These are phyloP conservation scores for Lypha dubia DNA, from an alignment of 2,888 invertebrate species.

Conservation along the genomic window DNA sequence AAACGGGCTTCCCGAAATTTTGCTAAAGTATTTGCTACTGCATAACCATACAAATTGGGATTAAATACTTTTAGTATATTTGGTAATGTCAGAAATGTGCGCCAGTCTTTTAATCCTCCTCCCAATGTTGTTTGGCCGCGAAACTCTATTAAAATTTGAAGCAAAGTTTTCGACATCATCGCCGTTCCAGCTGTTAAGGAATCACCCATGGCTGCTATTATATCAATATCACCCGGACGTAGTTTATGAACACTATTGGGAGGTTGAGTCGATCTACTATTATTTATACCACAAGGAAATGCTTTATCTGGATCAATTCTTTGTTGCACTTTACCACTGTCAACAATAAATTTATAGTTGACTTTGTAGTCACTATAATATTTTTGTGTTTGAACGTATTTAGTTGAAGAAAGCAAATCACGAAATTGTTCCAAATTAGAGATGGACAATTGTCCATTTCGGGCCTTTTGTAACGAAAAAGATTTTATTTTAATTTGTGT, in stretches of 20 bases:
- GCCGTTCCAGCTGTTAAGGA: constrained; percentile 86
- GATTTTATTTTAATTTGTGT: constrained; percentile 29
- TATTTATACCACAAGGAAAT: constrained; percentile 82
- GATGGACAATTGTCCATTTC: constrained; percentile 73
- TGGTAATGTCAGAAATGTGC: constrained; percentile 84
- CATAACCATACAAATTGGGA: constrained; percentile 86
- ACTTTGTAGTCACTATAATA: constrained; percentile 71
- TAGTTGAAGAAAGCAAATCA: constrained; percentile 71
- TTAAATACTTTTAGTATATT: constrained; percentile 87
- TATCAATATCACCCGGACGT: constrained; percentile 85
- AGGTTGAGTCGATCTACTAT: constrained; percentile 77
- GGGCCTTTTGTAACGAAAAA: constrained; percentile 42
- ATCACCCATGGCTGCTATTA: constrained; percentile 86
- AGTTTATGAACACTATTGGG: constrained; percentile 85
- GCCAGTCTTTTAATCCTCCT: constrained; percentile 85
- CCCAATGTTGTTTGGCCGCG: constrained; percentile 84
- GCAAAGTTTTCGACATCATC: constrained; percentile 83
- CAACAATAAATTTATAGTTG: constrained; percentile 63
- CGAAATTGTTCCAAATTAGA: constrained; percentile 76
- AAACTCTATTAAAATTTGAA: constrained; percentile 84
- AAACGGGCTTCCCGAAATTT: constrained; percentile 76
- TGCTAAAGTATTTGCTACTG: constrained; percentile 77
- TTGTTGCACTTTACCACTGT: constrained; percentile 78
- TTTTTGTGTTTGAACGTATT: constrained; percentile 66
- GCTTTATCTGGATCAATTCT: constrained; percentile 73